Evolutionary conservation across 2,113 vertebrate species (phyloP), one percentile per base, ranked within the genome.

Genomic region (Bostrychus sinensis): DNA sequence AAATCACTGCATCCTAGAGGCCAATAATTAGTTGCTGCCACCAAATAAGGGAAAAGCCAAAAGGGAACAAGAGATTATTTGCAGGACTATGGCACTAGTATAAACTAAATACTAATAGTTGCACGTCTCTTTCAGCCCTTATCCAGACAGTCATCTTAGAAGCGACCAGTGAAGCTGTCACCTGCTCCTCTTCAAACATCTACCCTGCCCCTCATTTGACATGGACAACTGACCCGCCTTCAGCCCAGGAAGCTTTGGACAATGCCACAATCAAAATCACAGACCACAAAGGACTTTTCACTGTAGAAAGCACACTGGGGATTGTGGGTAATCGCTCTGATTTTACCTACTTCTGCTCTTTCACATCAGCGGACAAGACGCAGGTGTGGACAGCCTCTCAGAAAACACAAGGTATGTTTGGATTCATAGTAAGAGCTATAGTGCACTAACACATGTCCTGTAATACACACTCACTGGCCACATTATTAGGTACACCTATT

Each of bases 311-410:
- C 75, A 66, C 61, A 0, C 75, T 93, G 45, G 80, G 70, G 61
- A 81, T 88, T 78, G 41, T 84, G 74, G 89, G 86, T 54, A 84
- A 90, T 54, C 12, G 63, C 51, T 89, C 86, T 45, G 79, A 86
- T 56, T 66, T 81, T 7, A 78, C 82, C 38, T 92, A 89, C 81
- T 77, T 92, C 80, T 93, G 92, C 84, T 85, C 91, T 14, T 80
- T 92, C 30, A 73, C 50, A 26, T 88, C 90, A 1, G 85, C 86
- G 1, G 92, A 93, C 65, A 84, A 79, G 60, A 74, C 62, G 30
- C 90, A 93, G 71, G 84, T 87, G 61, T 93, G 92, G 91, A 91
- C 68, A 0, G 88, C 87, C 1, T 93, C 92, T 41, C 34, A 77
- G 56, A 91, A 80, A 75, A 88, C 83, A 10, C 89, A 90, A 90